phyloP scores from a whole-genome alignment of 2,113 vertebrate species.

The Solea solea region DNA sequence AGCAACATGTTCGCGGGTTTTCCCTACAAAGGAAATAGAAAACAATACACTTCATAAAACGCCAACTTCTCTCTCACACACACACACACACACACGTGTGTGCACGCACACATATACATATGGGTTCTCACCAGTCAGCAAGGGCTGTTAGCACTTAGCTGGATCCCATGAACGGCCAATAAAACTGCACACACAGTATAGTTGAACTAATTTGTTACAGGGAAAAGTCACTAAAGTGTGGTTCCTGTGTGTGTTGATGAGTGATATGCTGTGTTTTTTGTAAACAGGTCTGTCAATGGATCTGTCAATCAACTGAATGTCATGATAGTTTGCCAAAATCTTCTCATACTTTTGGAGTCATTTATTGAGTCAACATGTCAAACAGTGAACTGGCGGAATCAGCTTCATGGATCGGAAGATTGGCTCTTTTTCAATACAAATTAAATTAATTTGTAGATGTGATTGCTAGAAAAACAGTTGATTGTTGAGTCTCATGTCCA shows the following conservation, averaged over 20 bases:
- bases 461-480: too few species aligned
- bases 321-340: not conserved
- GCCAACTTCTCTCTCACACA: conserved; percentile 2
- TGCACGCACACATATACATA: conserved; percentile 17
- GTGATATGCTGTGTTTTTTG: too few species aligned
- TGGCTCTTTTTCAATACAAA: not conserved
- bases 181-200: conserved; percentile 32
- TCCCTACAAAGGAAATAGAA: conserved; percentile 31
- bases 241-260: too few species aligned
- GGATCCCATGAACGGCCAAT: conserved; percentile 55
- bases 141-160: conserved; percentile 40
- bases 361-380: not conserved
- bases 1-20: not conserved
- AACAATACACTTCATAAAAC: conserved; percentile 47
- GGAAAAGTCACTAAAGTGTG: too few species aligned
- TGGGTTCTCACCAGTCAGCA: conserved; percentile 2
- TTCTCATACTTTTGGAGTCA: not conserved
- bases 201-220: not conserved
- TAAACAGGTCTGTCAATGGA: too few species aligned
- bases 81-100: not conserved
- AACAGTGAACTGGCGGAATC: too few species aligned
- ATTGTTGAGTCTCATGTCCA: too few species aligned
- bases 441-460: too few species aligned
- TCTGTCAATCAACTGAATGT: not conserved
- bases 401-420: not conserved